These are phyloP conservation scores for Pteropus rufus DNA, from an alignment of 2,797 vertebrate genomes.

Conservation along the genomic window DNA sequence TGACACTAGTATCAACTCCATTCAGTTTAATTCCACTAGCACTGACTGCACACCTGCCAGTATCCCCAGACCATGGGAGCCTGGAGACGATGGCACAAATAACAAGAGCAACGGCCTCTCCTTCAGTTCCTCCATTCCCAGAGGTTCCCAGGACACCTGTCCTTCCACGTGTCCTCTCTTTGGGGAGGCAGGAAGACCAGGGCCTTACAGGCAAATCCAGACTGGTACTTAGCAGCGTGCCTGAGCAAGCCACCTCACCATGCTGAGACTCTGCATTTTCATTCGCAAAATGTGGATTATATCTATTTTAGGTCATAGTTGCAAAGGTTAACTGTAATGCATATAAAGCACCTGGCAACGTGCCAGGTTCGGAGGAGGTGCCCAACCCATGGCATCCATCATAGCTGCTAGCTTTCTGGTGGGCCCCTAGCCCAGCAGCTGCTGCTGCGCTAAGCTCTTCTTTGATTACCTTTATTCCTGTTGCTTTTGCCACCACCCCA, in stretches of 20 bases:
- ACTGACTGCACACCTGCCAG: neutral
- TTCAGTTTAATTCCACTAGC: neutral
- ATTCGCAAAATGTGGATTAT: neutral
- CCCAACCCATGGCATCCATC: fast-evolving
- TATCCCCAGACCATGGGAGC: neutral
- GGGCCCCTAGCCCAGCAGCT: too few relatives aligned
- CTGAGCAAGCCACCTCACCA: neutral
- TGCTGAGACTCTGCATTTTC: neutral
- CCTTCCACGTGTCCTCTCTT: neutral
- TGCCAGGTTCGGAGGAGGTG: neutral
- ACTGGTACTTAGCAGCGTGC: neutral
- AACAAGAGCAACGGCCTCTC: neutral
- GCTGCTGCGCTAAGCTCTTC: neutral
- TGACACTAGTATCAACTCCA: neutral
- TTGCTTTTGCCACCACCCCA: neutral
- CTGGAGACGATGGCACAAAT: neutral
- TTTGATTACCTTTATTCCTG: neutral
- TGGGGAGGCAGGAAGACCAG: neutral
- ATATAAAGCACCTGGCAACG: neutral
- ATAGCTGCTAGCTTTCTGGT: fast-evolving
- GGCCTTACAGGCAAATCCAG: neutral
- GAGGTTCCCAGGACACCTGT: neutral
- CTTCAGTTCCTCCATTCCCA: neutral
- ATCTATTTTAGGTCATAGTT: neutral
- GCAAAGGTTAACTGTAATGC: neutral